Base-by-base conservation (phyloP, 2,113 vertebrate species). In the Oryzias woworae region DNA sequence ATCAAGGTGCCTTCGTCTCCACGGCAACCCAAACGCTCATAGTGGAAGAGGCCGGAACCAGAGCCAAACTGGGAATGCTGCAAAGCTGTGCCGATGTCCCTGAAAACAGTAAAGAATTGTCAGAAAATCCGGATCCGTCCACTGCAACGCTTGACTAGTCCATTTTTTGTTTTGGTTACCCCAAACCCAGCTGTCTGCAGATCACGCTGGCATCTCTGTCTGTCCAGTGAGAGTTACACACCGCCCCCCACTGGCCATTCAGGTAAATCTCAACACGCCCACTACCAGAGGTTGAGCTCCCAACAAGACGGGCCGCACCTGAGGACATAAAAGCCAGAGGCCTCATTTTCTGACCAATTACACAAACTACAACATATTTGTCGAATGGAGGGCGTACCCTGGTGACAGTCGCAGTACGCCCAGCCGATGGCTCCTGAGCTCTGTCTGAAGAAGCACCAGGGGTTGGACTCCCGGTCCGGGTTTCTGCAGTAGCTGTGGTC, bases 371-470 rank as follows among this genome's bases (percentile, higher is more conserved):
- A 52, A 26, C 23, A 52, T 15, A 12, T 48, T 18, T 48, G 46
- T 6, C 16, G 7, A 5, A 36, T 36, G 36, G 23, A 5, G 8
- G n/a, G 12, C 51, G 1, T 73, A 96, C 95, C 95, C 71, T 95
- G 94, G 78, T 93, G 93, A 47, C 95, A 96, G 88, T 96, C 94
- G 0, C 95, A 97, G 88, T 93, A 95, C 53, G 94, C 93, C 95
- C 95, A 97, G 50, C 93, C 90, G 0, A 96, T 92, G 53, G 92
- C 91, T 24, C 95, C 95, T 0, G 94, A 94, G 20, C 74, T 88
- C n/a, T 95, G 94, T 6, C 93, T 89, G 82, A 94, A 95, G 88
- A 97, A 97, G 76, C 95, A 97, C 95, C 95, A 97, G 8, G 95
- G 95, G 2, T 87, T 92, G 16, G 79, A 70, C 69, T 93, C 94